phyloP scores from a whole-genome alignment of 1,140 invertebrate genomes.

The Formica selysi region DNA sequence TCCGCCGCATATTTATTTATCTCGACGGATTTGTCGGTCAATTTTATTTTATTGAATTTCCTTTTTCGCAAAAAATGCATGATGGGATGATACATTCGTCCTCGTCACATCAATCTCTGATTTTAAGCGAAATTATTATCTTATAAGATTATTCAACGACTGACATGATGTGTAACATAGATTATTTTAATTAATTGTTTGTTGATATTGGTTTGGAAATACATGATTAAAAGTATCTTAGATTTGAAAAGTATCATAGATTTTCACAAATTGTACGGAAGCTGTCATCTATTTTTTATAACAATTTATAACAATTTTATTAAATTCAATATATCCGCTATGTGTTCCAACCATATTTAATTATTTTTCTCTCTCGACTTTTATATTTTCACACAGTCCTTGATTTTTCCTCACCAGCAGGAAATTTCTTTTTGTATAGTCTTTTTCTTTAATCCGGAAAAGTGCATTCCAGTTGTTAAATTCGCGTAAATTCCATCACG shows the following conservation, averaged over 20 bases:
- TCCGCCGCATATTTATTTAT: no score
- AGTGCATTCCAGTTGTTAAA: constrained; percentile 13
- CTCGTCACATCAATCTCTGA: neutral
- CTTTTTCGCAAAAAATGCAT: neutral
- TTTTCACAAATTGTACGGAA: neutral
- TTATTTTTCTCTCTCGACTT: neutral
- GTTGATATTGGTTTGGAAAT: neutral
- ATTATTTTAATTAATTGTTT: neutral
- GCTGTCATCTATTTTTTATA: neutral
- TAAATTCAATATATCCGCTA: neutral
- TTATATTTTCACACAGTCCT: neutral
- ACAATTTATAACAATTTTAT: neutral
- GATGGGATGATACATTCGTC: neutral
- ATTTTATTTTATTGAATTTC: neutral
- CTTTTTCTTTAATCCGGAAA: constrained; percentile 19
- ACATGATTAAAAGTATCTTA: neutral
- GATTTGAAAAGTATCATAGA: neutral
- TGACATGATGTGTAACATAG: neutral
- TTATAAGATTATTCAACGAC: neutral
- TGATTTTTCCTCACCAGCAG: constrained; percentile 7
- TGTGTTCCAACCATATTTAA: neutral
- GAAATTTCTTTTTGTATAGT: neutral
- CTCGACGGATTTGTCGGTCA: neutral
- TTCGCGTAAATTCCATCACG: neutral
- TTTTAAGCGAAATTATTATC: neutral